Evolutionary conservation across 1,140 invertebrate species (phyloP).

Genomic region (Drosophila cardini): DNA sequence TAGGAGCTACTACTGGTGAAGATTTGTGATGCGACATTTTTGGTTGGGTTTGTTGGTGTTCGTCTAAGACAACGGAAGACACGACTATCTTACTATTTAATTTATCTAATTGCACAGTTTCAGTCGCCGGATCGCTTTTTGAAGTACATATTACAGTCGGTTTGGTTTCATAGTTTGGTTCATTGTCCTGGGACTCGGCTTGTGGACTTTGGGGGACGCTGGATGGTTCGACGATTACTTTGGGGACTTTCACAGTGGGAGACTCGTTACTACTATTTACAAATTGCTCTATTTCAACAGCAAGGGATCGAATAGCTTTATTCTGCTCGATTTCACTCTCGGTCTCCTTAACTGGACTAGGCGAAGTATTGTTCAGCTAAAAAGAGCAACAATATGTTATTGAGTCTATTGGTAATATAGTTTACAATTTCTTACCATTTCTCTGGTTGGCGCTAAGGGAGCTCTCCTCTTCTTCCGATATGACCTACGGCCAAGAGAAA

Average conservation of each 20-base stretch:
- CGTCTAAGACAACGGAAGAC: neutral
- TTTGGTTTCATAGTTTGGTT: neutral
- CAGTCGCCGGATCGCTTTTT: slow-evolving; percentile 12
- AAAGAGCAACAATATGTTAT: neutral
- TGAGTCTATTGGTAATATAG: neutral
- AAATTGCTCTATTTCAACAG: slow-evolving; percentile 79
- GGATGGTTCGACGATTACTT: slow-evolving; percentile 1
- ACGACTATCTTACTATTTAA: slow-evolving; percentile 1
- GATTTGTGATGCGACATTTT: neutral
- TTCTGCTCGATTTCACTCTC: slow-evolving; percentile 33
- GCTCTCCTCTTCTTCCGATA: slow-evolving; percentile 63
- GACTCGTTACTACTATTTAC: slow-evolving; percentile 63
- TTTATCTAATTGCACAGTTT: slow-evolving; percentile 8
- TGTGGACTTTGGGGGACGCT: slow-evolving; percentile 3
- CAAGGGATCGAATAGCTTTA: slow-evolving; percentile 71
- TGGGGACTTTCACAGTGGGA: slow-evolving; percentile 13
- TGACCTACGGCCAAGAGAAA: slow-evolving; percentile 24
- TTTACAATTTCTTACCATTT: slow-evolving; percentile 37
- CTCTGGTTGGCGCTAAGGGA: slow-evolving; percentile 43
- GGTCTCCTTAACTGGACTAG: neutral
- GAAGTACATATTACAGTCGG: slow-evolving; percentile 6
- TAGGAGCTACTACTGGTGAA: neutral
- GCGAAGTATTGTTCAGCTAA: slow-evolving; percentile 1
- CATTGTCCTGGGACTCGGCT: neutral
- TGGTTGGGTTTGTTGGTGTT: neutral